A percentile compares a stretch with the other conserved stretches of the same genome.
Evolutionary conservation across 2,797 vertebrate species (phyloP).

Genomic region (Acrocephalus scirpaceus): DNA sequence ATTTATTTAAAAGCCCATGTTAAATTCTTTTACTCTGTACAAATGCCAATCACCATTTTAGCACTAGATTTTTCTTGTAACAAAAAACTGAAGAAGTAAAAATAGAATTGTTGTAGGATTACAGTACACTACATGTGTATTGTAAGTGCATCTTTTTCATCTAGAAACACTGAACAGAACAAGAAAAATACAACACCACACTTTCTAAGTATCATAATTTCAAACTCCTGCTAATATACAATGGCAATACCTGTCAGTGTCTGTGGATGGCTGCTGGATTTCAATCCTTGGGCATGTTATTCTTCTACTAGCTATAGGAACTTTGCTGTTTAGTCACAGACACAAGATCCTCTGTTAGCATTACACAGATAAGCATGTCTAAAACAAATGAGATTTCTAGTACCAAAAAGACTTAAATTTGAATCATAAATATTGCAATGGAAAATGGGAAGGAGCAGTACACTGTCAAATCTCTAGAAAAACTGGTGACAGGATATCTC

Average conservation of each 20-base stretch:
- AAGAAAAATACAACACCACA: conserved; percentile 9
- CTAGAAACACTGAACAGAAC: conserved; percentile 50
- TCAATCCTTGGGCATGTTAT: conserved; percentile 79
- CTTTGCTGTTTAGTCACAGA: conserved; percentile 74
- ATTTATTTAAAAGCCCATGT: background rate
- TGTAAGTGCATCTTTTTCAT: background rate
- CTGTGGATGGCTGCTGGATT: conserved; percentile 80
- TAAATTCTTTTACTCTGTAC: background rate
- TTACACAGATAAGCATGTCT: conserved; percentile 16
- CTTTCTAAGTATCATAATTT: conserved; percentile 11
- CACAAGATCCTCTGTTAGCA: conserved; percentile 72
- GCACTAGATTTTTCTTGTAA: background rate
- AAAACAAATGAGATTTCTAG: conserved; percentile 45
- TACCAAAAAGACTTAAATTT: background rate
- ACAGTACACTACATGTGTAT: background rate
- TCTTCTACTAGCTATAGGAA: conserved; percentile 77
- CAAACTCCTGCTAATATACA: conserved; percentile 32
- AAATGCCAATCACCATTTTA: background rate
- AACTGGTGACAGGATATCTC: background rate
- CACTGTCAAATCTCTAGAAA: background rate
- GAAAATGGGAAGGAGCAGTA: background rate
- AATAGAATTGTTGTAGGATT: conserved; percentile 7
- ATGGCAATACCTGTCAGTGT: conserved; percentile 79
- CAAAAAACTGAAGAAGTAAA: conserved; percentile 54
- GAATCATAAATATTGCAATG: background rate